Conservation (phyloP, 2,113 vertebrate species). For the Chiloscyllium plagiosum region DNA sequence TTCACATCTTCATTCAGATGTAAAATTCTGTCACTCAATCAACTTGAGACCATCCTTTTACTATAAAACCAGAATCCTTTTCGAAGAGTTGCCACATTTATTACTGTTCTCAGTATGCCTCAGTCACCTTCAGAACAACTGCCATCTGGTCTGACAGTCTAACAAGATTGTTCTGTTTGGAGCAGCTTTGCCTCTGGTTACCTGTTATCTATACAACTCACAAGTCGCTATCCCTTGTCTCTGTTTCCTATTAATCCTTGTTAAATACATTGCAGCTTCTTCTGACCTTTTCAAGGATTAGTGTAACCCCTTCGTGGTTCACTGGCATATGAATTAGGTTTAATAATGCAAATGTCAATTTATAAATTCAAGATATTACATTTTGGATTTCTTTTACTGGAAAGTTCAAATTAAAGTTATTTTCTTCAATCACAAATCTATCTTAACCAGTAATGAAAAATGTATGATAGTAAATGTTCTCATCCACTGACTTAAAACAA, state of each 20-base stretch:
- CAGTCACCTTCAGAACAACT: background rate
- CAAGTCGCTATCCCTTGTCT: background rate
- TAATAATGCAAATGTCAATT: background rate
- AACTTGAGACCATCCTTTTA: background rate
- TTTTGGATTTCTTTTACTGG: background rate
- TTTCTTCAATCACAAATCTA: background rate
- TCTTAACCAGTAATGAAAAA: background rate
- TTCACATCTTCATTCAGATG: background rate
- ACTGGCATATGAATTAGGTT: background rate
- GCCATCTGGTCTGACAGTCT: background rate
- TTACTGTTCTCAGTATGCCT: background rate
- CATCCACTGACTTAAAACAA: background rate
- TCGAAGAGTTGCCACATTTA: background rate
- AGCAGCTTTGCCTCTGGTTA: background rate
- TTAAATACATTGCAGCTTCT: constrained; percentile 4
- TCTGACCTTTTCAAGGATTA: background rate
- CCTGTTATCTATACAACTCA: background rate
- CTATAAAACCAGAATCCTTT: background rate
- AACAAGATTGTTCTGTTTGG: background rate
- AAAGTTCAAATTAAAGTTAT: background rate
- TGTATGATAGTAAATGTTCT: background rate
- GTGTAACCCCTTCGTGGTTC: background rate
- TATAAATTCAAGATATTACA: background rate
- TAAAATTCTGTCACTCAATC: background rate
- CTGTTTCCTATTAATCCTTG: background rate